phyloP scores from a whole-genome alignment of 2,888 invertebrate species.

The Leucophenga montana region DNA sequence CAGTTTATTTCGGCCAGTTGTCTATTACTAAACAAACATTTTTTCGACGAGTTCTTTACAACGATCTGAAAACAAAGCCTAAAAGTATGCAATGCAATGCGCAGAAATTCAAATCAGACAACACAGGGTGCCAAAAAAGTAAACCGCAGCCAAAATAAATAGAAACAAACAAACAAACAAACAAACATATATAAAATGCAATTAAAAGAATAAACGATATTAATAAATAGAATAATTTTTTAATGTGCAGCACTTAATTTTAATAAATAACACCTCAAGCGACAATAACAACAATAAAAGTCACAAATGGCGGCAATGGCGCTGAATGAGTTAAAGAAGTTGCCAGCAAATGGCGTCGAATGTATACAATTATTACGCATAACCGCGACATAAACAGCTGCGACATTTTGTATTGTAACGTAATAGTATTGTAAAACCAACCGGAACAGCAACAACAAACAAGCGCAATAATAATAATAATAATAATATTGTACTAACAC shows the following conservation, averaged over 20 bases:
- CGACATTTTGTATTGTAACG: slow-evolving; percentile 48
- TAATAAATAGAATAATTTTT: slow-evolving; percentile 52
- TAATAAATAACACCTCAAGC: slow-evolving; percentile 45
- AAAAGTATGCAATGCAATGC: slow-evolving; percentile 47
- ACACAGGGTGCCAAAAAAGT: not conserved
- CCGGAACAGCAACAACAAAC: slow-evolving; percentile 11
- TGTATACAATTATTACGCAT: slow-evolving; percentile 51
- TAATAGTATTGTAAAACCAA: slow-evolving; percentile 39
- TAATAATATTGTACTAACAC: slow-evolving; percentile 11
- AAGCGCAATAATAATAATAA: slow-evolving; percentile 24
- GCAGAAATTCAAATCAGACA: not conserved
- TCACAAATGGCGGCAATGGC: not conserved
- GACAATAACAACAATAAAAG: slow-evolving; percentile 24
- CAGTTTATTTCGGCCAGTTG: too few relatives aligned
- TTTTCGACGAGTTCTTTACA: not conserved
- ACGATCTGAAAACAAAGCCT: slow-evolving; percentile 19
- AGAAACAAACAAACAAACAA: slow-evolving; percentile 18
- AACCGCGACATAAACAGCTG: slow-evolving; percentile 64
- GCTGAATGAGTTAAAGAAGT: slow-evolving; percentile 11
- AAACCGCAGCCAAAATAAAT: not conserved
- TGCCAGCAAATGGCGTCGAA: slow-evolving; percentile 35
- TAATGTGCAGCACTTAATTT: slow-evolving; percentile 54
- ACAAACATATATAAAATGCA: slow-evolving; percentile 40
- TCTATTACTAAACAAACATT: too few relatives aligned
- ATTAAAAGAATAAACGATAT: slow-evolving; percentile 52